These are phyloP conservation scores for Meloe dianella DNA, from an alignment of 2,888 invertebrate genomes.

Conservation along the genomic window DNA sequence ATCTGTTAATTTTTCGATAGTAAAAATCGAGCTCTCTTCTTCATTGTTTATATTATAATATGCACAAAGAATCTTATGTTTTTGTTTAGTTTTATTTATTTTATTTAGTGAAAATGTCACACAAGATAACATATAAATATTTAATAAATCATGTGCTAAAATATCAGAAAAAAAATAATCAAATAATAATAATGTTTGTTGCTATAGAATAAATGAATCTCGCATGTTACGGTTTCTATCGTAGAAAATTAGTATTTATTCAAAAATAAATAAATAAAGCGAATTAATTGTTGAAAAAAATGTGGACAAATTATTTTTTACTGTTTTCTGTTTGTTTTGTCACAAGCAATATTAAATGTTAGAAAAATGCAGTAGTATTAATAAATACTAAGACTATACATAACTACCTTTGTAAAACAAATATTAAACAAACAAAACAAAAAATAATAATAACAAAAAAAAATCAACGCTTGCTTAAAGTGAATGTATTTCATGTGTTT, in stretches of 20 bases:
- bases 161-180: background rate
- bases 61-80: conserved; percentile 4
- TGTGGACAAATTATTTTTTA: conserved; percentile 26
- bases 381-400: conserved; percentile 29
- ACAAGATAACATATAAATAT: background rate
- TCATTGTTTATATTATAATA: background rate
- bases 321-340: conserved; percentile 36
- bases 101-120: background rate
- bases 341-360: conserved; percentile 48
- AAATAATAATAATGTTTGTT: background rate
- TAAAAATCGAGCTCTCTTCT: background rate
- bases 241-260: background rate
- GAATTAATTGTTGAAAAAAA: conserved; percentile 20
- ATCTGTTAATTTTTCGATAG: background rate
- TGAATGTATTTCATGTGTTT: conserved; percentile 29
- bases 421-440: conserved; percentile 29
- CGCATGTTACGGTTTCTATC: conserved; percentile 1
- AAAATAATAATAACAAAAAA: too few relatives aligned
- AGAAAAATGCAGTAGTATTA: conserved; percentile 38
- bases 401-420: conserved; percentile 25
- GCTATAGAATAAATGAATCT: background rate
- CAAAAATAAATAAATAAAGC: background rate
- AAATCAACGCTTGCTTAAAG: conserved; percentile 35
- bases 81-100: background rate
- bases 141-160: background rate